Percentiles rank a stretch among this genome's conserved stretches.
phyloP scores from a whole-genome alignment of 2,888 invertebrate species.

The Julus scanicus region DNA sequence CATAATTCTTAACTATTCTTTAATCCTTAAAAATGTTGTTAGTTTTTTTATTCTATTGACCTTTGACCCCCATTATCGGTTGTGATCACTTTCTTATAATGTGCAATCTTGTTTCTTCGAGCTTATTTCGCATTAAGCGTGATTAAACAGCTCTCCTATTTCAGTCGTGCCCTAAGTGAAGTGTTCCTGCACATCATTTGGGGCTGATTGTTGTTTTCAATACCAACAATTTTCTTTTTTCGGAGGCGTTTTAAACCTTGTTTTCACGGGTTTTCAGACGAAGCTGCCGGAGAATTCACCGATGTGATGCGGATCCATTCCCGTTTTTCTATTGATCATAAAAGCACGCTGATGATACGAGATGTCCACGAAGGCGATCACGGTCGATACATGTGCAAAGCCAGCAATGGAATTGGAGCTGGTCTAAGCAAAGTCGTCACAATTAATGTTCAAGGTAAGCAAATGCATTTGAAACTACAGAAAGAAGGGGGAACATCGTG shows the following conservation, averaged over 20 bases:
- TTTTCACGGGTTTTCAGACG: slow-evolving; percentile 43
- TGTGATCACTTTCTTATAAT: neutral
- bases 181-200: slow-evolving; percentile 2
- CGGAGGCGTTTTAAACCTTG: neutral
- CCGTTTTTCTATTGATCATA: slow-evolving; percentile 53
- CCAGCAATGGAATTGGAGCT: slow-evolving; percentile 59
- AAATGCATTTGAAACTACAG: neutral
- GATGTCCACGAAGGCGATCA: slow-evolving; percentile 61
- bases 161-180: neutral
- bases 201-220: neutral
- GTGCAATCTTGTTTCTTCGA: neutral
- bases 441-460: slow-evolving; percentile 57
- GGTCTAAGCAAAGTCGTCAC: slow-evolving; percentile 59
- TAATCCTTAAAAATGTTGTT: neutral
- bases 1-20: no score
- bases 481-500: neutral
- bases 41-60: neutral
- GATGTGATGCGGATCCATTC: slow-evolving; percentile 51
- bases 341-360: slow-evolving; percentile 60
- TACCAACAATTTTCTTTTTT: neutral
- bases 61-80: neutral
- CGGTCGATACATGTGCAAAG: slow-evolving; percentile 62
- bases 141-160: neutral
- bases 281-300: slow-evolving; percentile 55
- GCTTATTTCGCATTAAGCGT: slow-evolving; percentile 15